phyloP scores from a whole-genome alignment of 2,888 invertebrate species.

The Elysia crispata region DNA sequence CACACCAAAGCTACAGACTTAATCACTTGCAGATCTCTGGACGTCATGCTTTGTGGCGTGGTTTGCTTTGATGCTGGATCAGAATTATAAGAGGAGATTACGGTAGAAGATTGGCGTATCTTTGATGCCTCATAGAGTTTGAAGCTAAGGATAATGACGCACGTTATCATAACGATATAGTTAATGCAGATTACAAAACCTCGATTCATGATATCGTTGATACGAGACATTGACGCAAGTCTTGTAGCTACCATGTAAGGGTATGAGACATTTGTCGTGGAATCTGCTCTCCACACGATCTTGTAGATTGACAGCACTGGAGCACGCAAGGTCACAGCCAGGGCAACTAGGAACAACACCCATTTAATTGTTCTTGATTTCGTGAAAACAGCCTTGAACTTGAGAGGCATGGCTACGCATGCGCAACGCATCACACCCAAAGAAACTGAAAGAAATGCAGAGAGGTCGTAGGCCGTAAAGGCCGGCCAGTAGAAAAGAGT shows the following conservation, averaged over 20 bases:
- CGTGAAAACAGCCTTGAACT: slow-evolving; percentile 16
- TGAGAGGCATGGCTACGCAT: slow-evolving; percentile 33
- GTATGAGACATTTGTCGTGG: background rate
- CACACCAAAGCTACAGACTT: too few species aligned
- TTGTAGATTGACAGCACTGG: slow-evolving; percentile 14
- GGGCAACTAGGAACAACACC: background rate
- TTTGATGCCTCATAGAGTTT: too few species aligned
- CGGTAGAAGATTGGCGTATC: too few species aligned
- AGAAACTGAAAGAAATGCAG: slow-evolving; percentile 18
- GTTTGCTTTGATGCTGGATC: too few species aligned
- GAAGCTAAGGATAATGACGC: too few species aligned
- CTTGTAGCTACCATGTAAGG: background rate
- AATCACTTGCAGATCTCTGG: too few species aligned
- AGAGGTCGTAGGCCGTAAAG: background rate
- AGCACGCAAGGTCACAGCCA: background rate
- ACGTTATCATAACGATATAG: too few species aligned
- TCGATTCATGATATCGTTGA: too few species aligned
- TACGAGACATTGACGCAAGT: background rate
- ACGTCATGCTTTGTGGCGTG: too few species aligned
- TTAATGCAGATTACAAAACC: too few species aligned
- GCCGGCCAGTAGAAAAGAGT: too few species aligned
- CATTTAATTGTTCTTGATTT: background rate
- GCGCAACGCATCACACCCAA: slow-evolving; percentile 27
- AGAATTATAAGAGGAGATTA: too few species aligned
- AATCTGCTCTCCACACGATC: background rate